Conservation (phyloP, 2,113 vertebrate species). For the Callithrix jacchus region DNA sequence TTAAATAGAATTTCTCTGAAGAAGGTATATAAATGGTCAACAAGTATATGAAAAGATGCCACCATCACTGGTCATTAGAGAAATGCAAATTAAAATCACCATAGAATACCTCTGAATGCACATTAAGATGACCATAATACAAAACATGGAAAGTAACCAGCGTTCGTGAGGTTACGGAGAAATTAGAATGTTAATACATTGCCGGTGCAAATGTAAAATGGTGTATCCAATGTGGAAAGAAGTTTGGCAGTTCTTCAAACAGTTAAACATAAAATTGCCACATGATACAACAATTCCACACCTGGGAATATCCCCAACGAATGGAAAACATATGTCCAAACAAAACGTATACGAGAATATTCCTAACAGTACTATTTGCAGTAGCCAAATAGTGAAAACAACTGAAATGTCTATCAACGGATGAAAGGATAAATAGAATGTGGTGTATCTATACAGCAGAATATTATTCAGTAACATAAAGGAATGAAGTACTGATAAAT, state of each 20-base stretch:
- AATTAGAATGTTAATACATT: neutral
- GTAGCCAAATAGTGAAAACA: neutral
- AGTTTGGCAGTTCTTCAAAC: neutral
- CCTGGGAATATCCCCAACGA: neutral
- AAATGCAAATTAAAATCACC: neutral
- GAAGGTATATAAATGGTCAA: neutral
- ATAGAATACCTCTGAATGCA: neutral
- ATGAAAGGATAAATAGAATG: neutral
- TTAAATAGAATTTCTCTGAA: neutral
- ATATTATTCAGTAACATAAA: neutral
- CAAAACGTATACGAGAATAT: neutral
- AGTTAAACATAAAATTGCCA: neutral
- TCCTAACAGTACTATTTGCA: neutral
- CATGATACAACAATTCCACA: neutral
- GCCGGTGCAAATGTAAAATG: neutral
- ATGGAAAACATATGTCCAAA: neutral
- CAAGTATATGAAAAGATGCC: neutral
- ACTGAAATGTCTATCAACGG: neutral
- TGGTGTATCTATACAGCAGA: no score
- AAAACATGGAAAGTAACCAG: neutral
- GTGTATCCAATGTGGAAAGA: neutral
- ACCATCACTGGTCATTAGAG: neutral
- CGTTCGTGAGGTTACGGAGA: neutral
- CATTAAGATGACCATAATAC: neutral
- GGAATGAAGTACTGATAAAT: fast-evolving